phyloP scores from a whole-genome alignment of 2,888 invertebrate species.

The Agrotis ipsilon region DNA sequence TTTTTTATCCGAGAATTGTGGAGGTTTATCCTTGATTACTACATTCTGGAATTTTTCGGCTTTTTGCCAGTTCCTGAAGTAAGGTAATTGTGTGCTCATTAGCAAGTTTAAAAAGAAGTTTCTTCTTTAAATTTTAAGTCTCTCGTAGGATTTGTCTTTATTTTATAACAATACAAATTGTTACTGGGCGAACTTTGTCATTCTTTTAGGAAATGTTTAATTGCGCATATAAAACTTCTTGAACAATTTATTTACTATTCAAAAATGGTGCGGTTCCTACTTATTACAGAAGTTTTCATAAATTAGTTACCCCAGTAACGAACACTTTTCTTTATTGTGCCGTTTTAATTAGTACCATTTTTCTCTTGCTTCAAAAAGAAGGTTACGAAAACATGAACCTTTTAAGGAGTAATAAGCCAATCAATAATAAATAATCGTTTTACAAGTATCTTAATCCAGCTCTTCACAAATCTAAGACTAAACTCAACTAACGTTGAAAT shows the following conservation, averaged over 20 bases:
- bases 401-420: neutral
- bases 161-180: too few relatives aligned
- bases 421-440: neutral
- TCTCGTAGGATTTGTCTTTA: too few relatives aligned
- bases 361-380: neutral
- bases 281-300: too few relatives aligned
- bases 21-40: constrained; percentile 60
- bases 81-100: constrained; percentile 38
- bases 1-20: constrained; percentile 42
- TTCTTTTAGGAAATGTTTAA: neutral
- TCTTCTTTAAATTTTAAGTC: constrained; percentile 18
- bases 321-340: too few relatives aligned
- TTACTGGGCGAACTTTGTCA: neutral
- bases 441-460: neutral
- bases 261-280: too few relatives aligned
- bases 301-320: too few relatives aligned
- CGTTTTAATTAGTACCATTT: too few relatives aligned
- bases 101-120: constrained; percentile 21
- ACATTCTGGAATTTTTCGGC: constrained; percentile 36
- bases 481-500: constrained; percentile 70
- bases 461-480: constrained; percentile 53
- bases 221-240: neutral
- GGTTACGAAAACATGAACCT: neutral
- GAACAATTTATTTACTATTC: neutral
- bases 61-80: constrained; percentile 27